phyloP scores from a whole-genome alignment of 2,888 invertebrate species.

The Eupithecia centaureata region DNA sequence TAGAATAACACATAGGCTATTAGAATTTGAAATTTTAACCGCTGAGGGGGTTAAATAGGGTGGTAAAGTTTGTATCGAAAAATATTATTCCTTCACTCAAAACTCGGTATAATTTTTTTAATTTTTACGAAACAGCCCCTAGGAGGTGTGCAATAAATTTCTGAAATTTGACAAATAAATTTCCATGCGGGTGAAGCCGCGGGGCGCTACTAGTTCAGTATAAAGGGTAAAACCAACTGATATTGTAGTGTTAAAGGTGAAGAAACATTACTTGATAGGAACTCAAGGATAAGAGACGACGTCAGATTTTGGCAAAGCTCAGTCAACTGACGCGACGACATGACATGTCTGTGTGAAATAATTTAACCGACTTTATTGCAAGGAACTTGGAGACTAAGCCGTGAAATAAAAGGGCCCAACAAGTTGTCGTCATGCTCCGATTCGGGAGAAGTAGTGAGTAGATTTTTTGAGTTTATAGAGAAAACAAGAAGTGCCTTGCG shows the following conservation, averaged over 20 bases:
- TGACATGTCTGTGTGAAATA: slow-evolving; percentile 2
- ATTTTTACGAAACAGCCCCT: no score
- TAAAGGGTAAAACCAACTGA: background rate
- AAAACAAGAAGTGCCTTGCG: no score
- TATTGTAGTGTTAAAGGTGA: background rate
- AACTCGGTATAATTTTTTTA: no score
- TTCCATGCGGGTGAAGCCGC: no score
- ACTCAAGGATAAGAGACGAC: background rate
- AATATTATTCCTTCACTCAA: no score
- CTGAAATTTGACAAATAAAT: no score
- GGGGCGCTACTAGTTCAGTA: no score
- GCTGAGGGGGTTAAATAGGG: no score
- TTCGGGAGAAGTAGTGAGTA: background rate
- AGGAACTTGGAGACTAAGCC: background rate
- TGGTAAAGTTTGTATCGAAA: no score
- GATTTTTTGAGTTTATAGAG: background rate
- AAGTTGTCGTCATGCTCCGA: background rate
- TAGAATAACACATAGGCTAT: no score
- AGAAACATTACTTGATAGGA: background rate
- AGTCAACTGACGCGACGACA: background rate
- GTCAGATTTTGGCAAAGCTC: background rate
- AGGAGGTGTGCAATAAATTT: no score
- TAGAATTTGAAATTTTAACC: no score
- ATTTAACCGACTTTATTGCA: background rate
- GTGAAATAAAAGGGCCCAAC: background rate